Conservation (phyloP, 2,113 vertebrate genomes). For the Nesoenas mayeri region DNA sequence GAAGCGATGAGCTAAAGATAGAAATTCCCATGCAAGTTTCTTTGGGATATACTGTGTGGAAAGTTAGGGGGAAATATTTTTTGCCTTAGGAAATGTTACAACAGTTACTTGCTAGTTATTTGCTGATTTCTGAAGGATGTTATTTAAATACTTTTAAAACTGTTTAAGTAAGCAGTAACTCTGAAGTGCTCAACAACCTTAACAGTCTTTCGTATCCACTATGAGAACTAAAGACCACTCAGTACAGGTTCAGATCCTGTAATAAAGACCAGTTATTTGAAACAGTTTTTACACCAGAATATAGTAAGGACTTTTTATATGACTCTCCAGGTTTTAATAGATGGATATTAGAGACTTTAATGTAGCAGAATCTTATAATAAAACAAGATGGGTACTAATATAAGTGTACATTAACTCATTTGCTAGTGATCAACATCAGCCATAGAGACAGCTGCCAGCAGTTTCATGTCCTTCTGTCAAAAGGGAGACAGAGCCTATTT, state of each 20-base stretch:
- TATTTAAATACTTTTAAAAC: neutral
- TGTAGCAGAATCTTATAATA: constrained; percentile 43
- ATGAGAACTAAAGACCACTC: neutral
- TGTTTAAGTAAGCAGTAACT: neutral
- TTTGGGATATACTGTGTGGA: neutral
- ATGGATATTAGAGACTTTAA: constrained; percentile 11
- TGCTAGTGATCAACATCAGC: constrained; percentile 70
- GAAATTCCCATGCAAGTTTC: neutral
- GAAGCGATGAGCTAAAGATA: neutral
- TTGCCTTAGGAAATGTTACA: neutral
- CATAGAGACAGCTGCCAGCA: constrained; percentile 46
- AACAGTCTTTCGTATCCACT: neutral
- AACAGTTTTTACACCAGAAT: neutral
- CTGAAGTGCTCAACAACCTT: neutral
- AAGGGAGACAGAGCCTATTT: constrained; percentile 66
- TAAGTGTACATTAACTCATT: constrained; percentile 70
- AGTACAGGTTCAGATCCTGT: neutral
- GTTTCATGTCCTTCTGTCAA: constrained; percentile 63
- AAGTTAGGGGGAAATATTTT: neutral
- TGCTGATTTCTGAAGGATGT: neutral
- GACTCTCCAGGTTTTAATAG: constrained; percentile 19
- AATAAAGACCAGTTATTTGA: neutral
- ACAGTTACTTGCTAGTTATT: neutral
- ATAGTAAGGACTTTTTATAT: neutral
- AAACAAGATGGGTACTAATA: constrained; percentile 47